Percentiles rank a stretch among this genome's conserved stretches.
phyloP scores from a whole-genome alignment of 2,797 vertebrate genomes.

The Xenops minutus region DNA sequence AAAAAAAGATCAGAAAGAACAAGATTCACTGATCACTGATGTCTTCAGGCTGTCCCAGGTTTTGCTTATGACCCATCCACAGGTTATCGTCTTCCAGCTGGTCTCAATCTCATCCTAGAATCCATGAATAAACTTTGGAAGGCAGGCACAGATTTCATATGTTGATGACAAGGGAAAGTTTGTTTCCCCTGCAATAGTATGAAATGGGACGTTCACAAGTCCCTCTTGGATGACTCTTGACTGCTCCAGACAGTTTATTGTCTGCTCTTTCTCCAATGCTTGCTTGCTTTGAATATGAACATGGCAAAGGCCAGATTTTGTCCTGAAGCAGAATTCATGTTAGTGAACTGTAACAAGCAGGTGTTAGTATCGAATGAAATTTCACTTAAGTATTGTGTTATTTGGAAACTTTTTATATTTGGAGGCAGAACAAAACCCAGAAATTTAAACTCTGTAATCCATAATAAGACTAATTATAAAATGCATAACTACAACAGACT shows the following conservation, averaged over 20 bases:
- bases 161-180: neutral
- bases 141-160: neutral
- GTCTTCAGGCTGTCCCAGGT: neutral
- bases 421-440: neutral
- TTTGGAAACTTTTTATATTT: slow-evolving; percentile 16
- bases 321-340: neutral
- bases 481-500: slow-evolving; percentile 14
- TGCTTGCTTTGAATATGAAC: neutral
- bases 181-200: neutral
- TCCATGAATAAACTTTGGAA: neutral
- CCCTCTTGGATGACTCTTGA: neutral
- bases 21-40: neutral
- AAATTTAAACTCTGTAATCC: slow-evolving; percentile 40
- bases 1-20: neutral
- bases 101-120: neutral
- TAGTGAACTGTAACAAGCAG: neutral
- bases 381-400: neutral
- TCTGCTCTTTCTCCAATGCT: neutral
- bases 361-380: neutral
- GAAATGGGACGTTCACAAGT: neutral
- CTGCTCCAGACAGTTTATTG: neutral
- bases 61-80: neutral
- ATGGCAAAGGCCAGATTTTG: neutral
- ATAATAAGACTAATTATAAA: slow-evolving; percentile 62
- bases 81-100: neutral